These are phyloP conservation scores for Hirtodrosophila alboralis DNA, from an alignment of 2,888 invertebrate genomes.

Conservation along the genomic window DNA sequence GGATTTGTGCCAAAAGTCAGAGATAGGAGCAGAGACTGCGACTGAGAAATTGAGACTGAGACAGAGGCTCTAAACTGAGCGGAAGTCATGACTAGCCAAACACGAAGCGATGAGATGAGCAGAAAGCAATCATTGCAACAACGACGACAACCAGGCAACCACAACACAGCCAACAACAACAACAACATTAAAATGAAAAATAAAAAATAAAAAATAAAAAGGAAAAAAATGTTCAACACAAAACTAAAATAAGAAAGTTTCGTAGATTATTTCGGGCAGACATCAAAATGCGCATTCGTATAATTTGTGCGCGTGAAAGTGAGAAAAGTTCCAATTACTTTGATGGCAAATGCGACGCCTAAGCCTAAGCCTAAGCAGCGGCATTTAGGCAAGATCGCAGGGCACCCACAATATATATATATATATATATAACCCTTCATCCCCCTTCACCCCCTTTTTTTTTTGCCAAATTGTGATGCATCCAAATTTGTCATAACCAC, in stretches of 20 bases:
- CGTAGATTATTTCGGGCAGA: conserved; percentile 77
- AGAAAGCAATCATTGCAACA: conserved; percentile 44
- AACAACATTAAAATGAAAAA: conserved; percentile 16
- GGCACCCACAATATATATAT: too few species aligned
- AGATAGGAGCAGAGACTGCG: conserved; percentile 16
- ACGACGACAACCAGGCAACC: conserved; percentile 20
- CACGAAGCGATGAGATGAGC: conserved; percentile 74
- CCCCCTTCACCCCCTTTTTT: background rate
- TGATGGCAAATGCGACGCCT: conserved; percentile 58
- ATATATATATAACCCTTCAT: too few species aligned
- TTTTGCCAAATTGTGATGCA: conserved; percentile 44
- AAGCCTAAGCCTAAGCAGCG: conserved; percentile 54
- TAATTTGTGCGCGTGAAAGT: conserved; percentile 83
- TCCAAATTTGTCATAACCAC: conserved; percentile 79
- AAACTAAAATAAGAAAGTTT: conserved; percentile 72
- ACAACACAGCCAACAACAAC: conserved; percentile 7
- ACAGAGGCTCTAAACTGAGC: conserved; percentile 58
- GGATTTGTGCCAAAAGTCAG: conserved; percentile 61
- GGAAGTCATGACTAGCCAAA: conserved; percentile 79
- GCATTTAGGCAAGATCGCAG: conserved; percentile 34
- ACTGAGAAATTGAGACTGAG: too few species aligned
- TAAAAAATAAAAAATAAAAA: conserved; percentile 18
- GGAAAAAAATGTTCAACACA: conserved; percentile 39
- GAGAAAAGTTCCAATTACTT: conserved; percentile 83
- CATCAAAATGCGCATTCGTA: conserved; percentile 60